Percentiles rank a stretch among this genome's conserved stretches.
Conservation (phyloP, 2,797 vertebrate genomes). For the Centropyge bicolor region DNA sequence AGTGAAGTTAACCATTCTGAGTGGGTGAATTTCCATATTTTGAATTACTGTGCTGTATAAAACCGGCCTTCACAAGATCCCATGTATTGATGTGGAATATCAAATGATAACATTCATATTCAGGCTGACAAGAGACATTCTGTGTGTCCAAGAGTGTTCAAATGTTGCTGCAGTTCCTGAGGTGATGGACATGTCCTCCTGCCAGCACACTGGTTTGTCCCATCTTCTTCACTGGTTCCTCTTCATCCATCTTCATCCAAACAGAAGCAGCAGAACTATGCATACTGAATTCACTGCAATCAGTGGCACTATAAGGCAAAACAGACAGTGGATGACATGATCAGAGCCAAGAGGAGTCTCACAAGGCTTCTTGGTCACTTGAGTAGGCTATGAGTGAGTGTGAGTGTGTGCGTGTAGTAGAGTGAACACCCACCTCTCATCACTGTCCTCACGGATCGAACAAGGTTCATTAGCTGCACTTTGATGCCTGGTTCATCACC, state of each 20-base stretch:
- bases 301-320: conserved; percentile 88
- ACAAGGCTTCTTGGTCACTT: background rate
- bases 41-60: conserved; percentile 1
- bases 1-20: background rate
- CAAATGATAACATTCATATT: conserved; percentile 31
- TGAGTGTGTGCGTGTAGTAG: background rate
- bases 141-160: background rate
- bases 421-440: conserved; percentile 90
- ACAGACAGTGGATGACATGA: background rate
- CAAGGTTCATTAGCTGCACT: conserved; percentile 91
- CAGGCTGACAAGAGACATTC: conserved; percentile 6
- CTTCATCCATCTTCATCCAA: conserved; percentile 92
- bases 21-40: background rate
- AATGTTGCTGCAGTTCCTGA: conserved; percentile 56
- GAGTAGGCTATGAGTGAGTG: background rate
- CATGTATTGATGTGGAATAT: conserved; percentile 11
- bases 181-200: conserved; percentile 30
- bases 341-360: background rate
- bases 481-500: conserved; percentile 96
- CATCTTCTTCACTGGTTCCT: conserved; percentile 21
- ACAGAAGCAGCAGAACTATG: conserved; percentile 92
- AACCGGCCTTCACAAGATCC: conserved; percentile 4
- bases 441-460: conserved; percentile 93
- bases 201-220: background rate
- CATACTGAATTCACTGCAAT: conserved; percentile 92